Base-by-base conservation (phyloP, 2,113 vertebrate species). In the Anser cygnoides region DNA sequence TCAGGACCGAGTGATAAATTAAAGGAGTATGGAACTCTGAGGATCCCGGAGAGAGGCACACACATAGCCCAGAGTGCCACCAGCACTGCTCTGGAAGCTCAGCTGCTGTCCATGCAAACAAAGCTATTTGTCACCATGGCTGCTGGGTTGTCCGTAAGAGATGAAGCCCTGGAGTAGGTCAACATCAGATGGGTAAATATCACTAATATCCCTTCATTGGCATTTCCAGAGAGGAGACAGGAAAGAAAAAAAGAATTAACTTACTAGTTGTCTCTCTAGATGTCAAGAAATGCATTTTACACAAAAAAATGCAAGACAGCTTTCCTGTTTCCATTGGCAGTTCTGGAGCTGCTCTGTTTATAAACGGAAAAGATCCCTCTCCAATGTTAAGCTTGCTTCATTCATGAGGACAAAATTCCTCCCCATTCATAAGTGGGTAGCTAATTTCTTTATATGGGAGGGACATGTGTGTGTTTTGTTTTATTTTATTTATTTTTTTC, bases 331-430 rank as follows among this genome's bases (percentile, higher is more conserved):
- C 43, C 68, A 58, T 19, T 25, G 59, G 18, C 83, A 93, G n/a
- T 13, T 66, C 55, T 73, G 41, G 39, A 87, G 49, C 28, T 58
- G 18, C 37, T 91, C 23, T 54, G 14, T 33, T 33, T 8, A 81
- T 67, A 75, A 91, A 77, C n/a, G 21, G 50, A 52, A 92, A 61
- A n/a, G 62, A 72, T 10, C n/a, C 14, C 28, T 65, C 25, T 46
- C 49, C 50, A 4, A 2, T 59, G 37, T 22, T 74, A 92, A 74
- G 26, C 33, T 90, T 77, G n/a, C 17, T 93, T 81, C 82, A 93
- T 93, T 94, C 83, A 84, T 5, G 9, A 89, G n/a, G 62, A 87
- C 29, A 41, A 94, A 67, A 87, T 84, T 41, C 65, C 15, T 93
- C n/a, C 7, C 65, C 57, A 61, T 37, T 57, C n/a, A 33, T 71